Evolutionary conservation across 2,113 vertebrate species (phyloP), one percentile per base, ranked within the genome.

Genomic region (Fulica atra): DNA sequence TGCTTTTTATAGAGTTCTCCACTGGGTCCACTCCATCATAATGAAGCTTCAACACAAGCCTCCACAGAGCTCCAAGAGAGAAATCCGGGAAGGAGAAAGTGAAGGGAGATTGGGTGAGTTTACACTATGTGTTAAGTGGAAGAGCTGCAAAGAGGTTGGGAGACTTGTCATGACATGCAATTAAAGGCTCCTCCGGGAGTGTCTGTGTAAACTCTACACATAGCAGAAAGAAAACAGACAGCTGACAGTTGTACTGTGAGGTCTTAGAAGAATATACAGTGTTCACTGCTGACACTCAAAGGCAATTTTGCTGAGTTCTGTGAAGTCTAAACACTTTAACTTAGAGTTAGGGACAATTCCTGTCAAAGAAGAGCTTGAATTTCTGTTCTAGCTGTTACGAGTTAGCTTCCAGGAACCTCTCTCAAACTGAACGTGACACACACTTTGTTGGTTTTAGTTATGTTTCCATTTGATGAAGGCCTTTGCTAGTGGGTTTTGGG

Each of bases 111-210:
- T 74, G 77, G 78, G 61, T 90, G 95, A 96, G 93, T 96, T 95
- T 89, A 89, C 84, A 77, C 51, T 95, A 88, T 7, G 88, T 88
- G 93, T 95, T 96, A 96, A 97, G 94, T 96, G 91, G 93, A 95
- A 93, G 89, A 96, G 90, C 97, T 92, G 95, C 96, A 95, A 92
- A 96, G 90, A 96, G 96, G 94, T 96, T 97, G 96, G 96, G 96
- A 95, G 96, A 93, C 95, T 96, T 97, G 96, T 97, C 96, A 96
- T 97, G 97, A 97, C 95, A 96, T 90, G 94, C 96, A 94, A 86
- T 97, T 97, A 97, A 96, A 88, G 78, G 95, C 91, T 93, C 92
- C 94, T 86, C 85, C 89, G 72, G 77, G 94, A 86, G 76, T 50
- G 87, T 83, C 73, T 90, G 81, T 93, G 95, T 96, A 93, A 94